Evolutionary conservation across 2,797 vertebrate species (phyloP).

Genomic region (Centroberyx gerrardi): DNA sequence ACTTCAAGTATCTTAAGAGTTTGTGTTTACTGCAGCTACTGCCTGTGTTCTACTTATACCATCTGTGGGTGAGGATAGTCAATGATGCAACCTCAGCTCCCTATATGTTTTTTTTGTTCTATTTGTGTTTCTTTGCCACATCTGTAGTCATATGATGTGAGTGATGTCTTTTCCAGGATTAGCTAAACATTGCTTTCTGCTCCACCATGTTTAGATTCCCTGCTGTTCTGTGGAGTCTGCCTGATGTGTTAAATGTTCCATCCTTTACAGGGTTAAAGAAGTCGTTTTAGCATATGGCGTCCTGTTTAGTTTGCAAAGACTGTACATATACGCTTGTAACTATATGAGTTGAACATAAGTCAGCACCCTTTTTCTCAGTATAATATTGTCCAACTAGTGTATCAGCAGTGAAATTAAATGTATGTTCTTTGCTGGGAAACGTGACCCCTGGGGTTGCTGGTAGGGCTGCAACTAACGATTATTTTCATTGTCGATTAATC

Average conservation of each 20-base stretch:
- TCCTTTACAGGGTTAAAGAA: slow-evolving; percentile 36
- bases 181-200: slow-evolving; percentile 44
- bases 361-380: not conserved
- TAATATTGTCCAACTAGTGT: not conserved
- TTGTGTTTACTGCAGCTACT: slow-evolving; percentile 53
- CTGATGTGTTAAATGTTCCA: slow-evolving; percentile 18
- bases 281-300: slow-evolving; percentile 31
- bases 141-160: slow-evolving; percentile 57
- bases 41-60: slow-evolving; percentile 49
- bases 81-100: slow-evolving; percentile 45
- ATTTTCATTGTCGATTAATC: no score
- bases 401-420: slow-evolving; percentile 4
- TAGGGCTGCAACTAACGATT: no score
- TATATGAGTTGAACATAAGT: slow-evolving; percentile 3
- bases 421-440: not conserved
- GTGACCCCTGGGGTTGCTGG: not conserved
- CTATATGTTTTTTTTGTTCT: slow-evolving; percentile 55
- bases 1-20: slow-evolving; percentile 38
- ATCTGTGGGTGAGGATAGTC: slow-evolving; percentile 43
- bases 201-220: slow-evolving; percentile 43
- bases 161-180: slow-evolving; percentile 51
- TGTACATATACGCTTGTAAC: slow-evolving; percentile 15
- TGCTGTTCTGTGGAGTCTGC: slow-evolving; percentile 32
- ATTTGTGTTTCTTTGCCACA: slow-evolving; percentile 58
- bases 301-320: slow-evolving; percentile 45